These are phyloP conservation scores for Nixonia krombeini DNA, from an alignment of 1,140 invertebrate species.

Conservation along the genomic window DNA sequence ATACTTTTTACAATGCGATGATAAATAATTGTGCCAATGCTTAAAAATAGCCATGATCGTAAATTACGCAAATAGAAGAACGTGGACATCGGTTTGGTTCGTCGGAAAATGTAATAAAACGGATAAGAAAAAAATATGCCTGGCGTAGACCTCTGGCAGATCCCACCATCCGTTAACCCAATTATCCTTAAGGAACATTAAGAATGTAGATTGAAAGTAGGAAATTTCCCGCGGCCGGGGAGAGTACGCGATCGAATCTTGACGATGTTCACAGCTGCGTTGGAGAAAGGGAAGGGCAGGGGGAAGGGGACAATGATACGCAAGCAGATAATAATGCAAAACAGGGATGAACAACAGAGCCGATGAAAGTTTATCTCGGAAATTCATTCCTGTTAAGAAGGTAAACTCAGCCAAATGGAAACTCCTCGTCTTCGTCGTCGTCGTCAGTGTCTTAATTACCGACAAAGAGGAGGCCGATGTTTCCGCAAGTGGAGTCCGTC, in stretches of 20 bases:
- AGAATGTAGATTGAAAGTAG: too few relatives aligned
- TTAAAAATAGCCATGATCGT: too few relatives aligned
- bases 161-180: too few relatives aligned
- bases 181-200: too few relatives aligned
- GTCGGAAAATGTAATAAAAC: too few relatives aligned
- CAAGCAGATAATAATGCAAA: background rate
- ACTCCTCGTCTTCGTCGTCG: conserved; percentile 7
- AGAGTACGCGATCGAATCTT: background rate
- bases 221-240: too few relatives aligned
- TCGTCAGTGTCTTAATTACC: conserved; percentile 15
- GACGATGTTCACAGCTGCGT: background rate
- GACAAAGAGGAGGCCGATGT: conserved; percentile 35
- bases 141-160: too few relatives aligned
- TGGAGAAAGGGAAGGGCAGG: background rate
- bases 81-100: too few relatives aligned
- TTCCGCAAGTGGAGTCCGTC: conserved; percentile 30
- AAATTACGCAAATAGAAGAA: too few relatives aligned
- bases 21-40: too few relatives aligned
- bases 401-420: conserved; percentile 33
- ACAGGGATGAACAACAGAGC: conserved; percentile 10
- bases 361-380: conserved; percentile 21
- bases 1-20: too few relatives aligned
- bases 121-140: too few relatives aligned
- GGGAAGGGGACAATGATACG: conserved; percentile 1
- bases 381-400: conserved; percentile 34